Evolutionary conservation across 1,140 invertebrate genomes (phyloP).

Genomic region (Drosophila albomicans): DNA sequence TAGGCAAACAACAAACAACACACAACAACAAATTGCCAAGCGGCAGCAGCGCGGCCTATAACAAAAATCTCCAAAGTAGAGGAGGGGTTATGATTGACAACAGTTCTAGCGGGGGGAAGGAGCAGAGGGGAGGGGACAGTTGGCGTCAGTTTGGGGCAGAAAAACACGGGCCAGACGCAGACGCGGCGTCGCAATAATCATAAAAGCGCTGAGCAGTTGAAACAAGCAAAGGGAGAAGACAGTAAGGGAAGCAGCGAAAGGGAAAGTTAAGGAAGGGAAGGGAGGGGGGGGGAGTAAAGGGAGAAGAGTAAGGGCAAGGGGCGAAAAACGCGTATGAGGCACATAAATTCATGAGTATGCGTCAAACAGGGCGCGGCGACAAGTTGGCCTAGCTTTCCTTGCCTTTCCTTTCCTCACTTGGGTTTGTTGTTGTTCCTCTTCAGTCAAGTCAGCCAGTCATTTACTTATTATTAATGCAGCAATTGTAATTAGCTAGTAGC

Average conservation of each 20-base stretch:
- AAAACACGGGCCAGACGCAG: slow-evolving; percentile 59
- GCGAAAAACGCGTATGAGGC: no score
- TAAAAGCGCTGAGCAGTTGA: slow-evolving; percentile 55
- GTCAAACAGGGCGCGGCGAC: slow-evolving; percentile 21
- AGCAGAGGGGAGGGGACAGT: background rate
- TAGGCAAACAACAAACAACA: slow-evolving; percentile 61
- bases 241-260: background rate
- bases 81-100: slow-evolving; percentile 69
- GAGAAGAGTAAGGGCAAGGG: background rate
- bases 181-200: slow-evolving; percentile 81
- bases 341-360: slow-evolving; percentile 37
- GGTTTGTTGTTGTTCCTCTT: no score
- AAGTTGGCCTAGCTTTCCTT: background rate
- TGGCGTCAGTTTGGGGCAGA: slow-evolving; percentile 61
- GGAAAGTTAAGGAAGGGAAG: no score
- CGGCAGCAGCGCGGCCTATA: slow-evolving; percentile 32
- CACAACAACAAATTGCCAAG: slow-evolving; percentile 66
- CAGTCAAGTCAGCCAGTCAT: background rate
- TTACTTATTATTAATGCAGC: slow-evolving; percentile 39
- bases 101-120: background rate
- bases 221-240: background rate
- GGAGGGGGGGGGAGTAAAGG: background rate
- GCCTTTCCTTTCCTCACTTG: no score
- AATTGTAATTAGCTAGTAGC: slow-evolving; percentile 60
- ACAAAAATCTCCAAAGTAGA: slow-evolving; percentile 7